phyloP scores from a whole-genome alignment of 2,113 vertebrate species.

The Danionella cerebrum region DNA sequence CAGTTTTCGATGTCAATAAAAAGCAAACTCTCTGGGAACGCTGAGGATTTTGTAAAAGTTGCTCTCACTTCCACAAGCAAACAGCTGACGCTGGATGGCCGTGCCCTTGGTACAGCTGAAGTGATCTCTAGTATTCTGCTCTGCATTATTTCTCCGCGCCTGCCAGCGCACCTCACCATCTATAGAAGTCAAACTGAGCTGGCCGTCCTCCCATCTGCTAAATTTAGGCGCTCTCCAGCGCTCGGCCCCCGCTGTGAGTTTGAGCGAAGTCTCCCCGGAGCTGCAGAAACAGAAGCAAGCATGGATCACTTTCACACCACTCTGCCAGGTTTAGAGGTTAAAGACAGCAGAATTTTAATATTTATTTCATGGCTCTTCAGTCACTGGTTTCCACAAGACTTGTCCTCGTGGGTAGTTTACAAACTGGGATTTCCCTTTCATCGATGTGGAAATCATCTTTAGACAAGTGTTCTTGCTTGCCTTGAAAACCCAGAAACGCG shows the following conservation, averaged over 20 bases:
- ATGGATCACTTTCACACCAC: conserved; percentile 6
- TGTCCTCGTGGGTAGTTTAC: too few species aligned
- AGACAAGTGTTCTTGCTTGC: too few species aligned
- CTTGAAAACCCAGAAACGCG: too few species aligned
- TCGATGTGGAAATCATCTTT: too few species aligned
- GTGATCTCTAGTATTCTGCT: conserved; percentile 77
- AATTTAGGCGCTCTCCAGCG: conserved; percentile 76
- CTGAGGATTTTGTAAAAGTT: too few species aligned
- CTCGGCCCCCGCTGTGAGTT: conserved; percentile 25
- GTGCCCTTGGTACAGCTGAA: conserved; percentile 82
- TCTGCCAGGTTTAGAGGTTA: background rate
- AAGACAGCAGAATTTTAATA: too few species aligned
- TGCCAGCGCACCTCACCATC: conserved; percentile 87
- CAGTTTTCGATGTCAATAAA: too few species aligned
- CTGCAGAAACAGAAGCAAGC: background rate
- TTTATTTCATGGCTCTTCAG: too few species aligned
- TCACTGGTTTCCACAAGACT: too few species aligned
- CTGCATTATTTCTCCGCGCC: conserved; percentile 79
- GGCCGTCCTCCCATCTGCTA: conserved; percentile 69
- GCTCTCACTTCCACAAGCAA: conserved; percentile 36
- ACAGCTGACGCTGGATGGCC: conserved; percentile 76
- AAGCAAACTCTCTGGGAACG: too few species aligned
- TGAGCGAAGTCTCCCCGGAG: conserved; percentile 14
- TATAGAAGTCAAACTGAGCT: conserved; percentile 87
- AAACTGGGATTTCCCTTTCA: too few species aligned